A percentile compares a stretch with the other conserved stretches of the same genome.
phyloP scores from a whole-genome alignment of 2,888 invertebrate species.

The Syritta pipiens region DNA sequence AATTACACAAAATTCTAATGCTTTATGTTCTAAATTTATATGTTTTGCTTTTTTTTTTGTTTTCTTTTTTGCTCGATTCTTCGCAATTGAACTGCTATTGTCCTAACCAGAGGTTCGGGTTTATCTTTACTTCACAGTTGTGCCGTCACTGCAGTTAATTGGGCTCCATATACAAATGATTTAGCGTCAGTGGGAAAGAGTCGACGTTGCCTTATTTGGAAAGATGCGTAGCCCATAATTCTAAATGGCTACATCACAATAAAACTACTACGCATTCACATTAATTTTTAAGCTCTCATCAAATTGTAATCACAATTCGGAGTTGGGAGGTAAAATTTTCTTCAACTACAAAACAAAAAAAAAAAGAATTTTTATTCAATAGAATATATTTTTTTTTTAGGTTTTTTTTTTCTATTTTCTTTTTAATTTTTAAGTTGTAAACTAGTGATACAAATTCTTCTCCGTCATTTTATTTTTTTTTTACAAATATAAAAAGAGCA shows the following conservation, averaged over 20 bases:
- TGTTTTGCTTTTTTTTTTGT: constrained; percentile 39
- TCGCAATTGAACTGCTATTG: constrained; percentile 35
- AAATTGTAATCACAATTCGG: constrained; percentile 31
- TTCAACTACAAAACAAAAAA: not conserved
- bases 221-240: constrained; percentile 80
- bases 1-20: too few species aligned
- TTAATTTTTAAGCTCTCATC: constrained; percentile 48
- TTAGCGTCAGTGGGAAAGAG: constrained; percentile 91
- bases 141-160: constrained; percentile 91
- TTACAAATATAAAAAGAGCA: constrained; percentile 7
- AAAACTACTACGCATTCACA: constrained; percentile 66
- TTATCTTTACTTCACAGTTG: constrained; percentile 83
- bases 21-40: constrained; percentile 39
- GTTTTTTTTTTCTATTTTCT: constrained; percentile 4
- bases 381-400: not conserved
- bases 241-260: constrained; percentile 36
- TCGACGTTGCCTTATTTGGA: constrained; percentile 91
- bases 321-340: constrained; percentile 54
- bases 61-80: constrained; percentile 39
- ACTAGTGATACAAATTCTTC: constrained; percentile 56
- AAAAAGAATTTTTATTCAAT: not conserved
- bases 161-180: constrained; percentile 91
- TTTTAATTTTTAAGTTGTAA: constrained; percentile 42
- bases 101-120: constrained; percentile 59
- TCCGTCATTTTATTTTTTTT: constrained; percentile 44